These are phyloP conservation scores for Melipona quadrifasciata DNA, from an alignment of 1,140 invertebrate genomes.

Conservation along the genomic window DNA sequence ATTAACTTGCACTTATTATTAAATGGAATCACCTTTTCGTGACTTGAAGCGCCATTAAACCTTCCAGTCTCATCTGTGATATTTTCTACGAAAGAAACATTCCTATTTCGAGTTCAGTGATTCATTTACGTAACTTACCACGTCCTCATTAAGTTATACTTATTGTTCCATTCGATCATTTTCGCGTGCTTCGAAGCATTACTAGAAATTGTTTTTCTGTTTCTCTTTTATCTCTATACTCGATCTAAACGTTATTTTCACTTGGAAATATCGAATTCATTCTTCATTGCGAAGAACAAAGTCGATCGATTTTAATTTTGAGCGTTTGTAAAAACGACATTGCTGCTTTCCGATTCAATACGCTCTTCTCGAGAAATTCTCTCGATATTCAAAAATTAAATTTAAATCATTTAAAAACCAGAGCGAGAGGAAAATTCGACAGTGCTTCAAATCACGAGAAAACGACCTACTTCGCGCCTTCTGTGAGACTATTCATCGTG, in stretches of 20 bases:
- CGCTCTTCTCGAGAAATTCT: neutral
- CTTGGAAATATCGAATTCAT: neutral
- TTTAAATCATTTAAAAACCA: too few species aligned
- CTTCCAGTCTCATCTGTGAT: neutral
- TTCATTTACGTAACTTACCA: neutral
- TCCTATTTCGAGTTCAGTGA: neutral
- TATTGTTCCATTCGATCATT: neutral
- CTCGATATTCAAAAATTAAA: neutral
- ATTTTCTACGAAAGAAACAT: neutral
- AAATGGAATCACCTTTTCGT: constrained; percentile 6
- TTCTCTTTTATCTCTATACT: neutral
- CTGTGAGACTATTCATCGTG: constrained; percentile 71
- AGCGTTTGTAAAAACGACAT: neutral
- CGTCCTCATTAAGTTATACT: neutral
- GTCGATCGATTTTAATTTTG: neutral
- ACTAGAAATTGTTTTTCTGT: neutral
- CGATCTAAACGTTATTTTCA: neutral
- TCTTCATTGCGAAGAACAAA: neutral
- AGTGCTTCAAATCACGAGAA: constrained; percentile 59
- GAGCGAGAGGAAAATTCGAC: constrained; percentile 56
- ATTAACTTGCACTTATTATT: constrained; percentile 7
- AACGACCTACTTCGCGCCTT: constrained; percentile 71
- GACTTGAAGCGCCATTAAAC: neutral
- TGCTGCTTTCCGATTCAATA: too few species aligned
- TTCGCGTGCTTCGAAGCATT: neutral